Percentiles rank a stretch among this genome's conserved stretches.
Conservation (phyloP, 2,888 invertebrate genomes). For the Folsomia manolachei region DNA sequence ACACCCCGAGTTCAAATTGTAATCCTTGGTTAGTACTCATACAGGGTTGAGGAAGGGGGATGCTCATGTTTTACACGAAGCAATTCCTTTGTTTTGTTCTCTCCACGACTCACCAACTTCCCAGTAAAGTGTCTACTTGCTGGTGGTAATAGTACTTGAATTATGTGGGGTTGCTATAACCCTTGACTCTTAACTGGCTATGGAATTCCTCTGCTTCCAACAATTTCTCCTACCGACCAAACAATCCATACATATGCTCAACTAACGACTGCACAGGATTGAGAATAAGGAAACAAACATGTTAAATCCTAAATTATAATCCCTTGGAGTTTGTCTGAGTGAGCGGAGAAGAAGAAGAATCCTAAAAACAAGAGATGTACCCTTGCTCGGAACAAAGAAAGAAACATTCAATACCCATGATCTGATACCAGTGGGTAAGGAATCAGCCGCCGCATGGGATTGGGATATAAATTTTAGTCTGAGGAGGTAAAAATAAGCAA, state of each 20-base stretch:
- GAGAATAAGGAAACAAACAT: conserved; percentile 10
- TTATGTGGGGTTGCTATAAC: conserved; percentile 1
- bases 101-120: background rate
- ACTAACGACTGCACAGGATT: background rate
- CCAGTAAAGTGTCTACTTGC: background rate
- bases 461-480: background rate
- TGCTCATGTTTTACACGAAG: too few species aligned
- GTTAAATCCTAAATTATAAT: conserved; percentile 14
- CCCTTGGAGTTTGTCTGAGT: background rate
- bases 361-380: background rate
- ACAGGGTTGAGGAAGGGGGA: too few species aligned
- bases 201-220: background rate
- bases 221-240: background rate
- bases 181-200: background rate
- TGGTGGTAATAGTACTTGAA: background rate
- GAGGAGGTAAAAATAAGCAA: background rate
- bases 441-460: background rate
- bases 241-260: too few species aligned
- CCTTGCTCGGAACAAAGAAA: background rate
- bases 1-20: conserved; percentile 11
- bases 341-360: too few species aligned
- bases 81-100: conserved; percentile 4
- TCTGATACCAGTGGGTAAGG: background rate
- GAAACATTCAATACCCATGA: too few species aligned
- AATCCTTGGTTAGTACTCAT: background rate